Conservation (phyloP, 2,797 vertebrate species). For the Esox masquinongy region DNA sequence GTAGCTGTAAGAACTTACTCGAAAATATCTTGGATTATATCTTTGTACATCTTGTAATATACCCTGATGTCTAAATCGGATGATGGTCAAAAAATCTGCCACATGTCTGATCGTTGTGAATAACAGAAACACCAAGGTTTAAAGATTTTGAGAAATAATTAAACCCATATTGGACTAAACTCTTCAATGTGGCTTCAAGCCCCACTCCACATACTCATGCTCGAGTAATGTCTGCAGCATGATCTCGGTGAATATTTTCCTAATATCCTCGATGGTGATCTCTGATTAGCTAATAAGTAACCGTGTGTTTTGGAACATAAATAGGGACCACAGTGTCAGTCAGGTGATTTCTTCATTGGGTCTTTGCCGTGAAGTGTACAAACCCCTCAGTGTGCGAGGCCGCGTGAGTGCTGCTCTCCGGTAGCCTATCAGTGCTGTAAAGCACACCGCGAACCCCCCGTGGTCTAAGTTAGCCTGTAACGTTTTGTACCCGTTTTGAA, state of each 20-base stretch:
- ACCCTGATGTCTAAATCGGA: too few species aligned
- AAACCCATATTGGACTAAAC: too few species aligned
- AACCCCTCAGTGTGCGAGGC: slow-evolving; percentile 2
- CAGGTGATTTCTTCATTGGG: slow-evolving; percentile 33
- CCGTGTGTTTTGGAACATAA: slow-evolving; percentile 36
- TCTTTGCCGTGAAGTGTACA: neutral
- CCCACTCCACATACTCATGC: neutral
- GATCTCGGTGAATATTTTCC: neutral
- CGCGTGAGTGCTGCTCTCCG: neutral
- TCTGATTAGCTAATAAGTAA: slow-evolving; percentile 51
- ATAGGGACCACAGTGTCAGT: slow-evolving; percentile 37
- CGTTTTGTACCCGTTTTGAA: neutral
- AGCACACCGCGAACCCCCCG: neutral
- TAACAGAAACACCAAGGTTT: too few species aligned
- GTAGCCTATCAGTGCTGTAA: neutral
- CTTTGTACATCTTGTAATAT: neutral
- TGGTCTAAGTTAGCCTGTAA: neutral
- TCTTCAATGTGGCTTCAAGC: too few species aligned
- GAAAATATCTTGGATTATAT: neutral
- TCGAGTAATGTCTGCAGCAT: slow-evolving; percentile 65
- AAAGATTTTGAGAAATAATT: too few species aligned
- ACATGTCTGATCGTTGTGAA: too few species aligned
- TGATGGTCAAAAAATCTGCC: too few species aligned
- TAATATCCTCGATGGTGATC: slow-evolving; percentile 29
- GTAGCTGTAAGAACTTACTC: neutral